phyloP scores from a whole-genome alignment of 2,113 vertebrate genomes.

The Anolis sagrei region DNA sequence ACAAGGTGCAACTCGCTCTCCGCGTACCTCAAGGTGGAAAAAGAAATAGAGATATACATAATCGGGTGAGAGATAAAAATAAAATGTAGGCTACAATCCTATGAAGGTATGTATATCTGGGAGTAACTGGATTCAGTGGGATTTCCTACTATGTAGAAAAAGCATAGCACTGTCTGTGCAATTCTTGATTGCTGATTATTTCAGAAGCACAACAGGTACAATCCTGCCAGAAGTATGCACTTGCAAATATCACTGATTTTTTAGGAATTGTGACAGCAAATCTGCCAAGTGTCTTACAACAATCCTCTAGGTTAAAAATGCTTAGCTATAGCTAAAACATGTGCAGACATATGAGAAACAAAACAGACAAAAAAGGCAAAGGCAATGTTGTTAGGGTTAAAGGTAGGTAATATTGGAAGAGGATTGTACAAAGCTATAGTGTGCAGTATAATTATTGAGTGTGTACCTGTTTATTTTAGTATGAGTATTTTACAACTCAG shows the following conservation, averaged over 20 bases:
- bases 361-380: not conserved
- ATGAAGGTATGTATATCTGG: not conserved
- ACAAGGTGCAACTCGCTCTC: conserved; percentile 63
- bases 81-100: not conserved
- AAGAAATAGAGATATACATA: conserved; percentile 24
- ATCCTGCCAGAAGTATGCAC: not conserved
- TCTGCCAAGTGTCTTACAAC: not conserved
- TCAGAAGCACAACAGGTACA: not conserved
- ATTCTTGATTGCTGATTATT: conserved; percentile 27
- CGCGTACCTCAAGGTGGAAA: conserved; percentile 47
- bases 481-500: not conserved
- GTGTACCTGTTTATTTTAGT: not conserved
- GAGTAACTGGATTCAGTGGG: not conserved
- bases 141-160: not conserved
- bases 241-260: not conserved
- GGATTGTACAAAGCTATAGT: not conserved
- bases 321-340: not conserved
- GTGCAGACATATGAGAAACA: not conserved
- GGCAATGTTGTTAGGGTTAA: not conserved
- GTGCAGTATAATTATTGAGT: conserved; percentile 17
- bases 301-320: not conserved
- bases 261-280: not conserved
- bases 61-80: conserved; percentile 7
- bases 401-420: conserved; percentile 17
- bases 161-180: not conserved